Conservation (phyloP, 1,140 invertebrate genomes). For the Agraylea sexmaculata region DNA sequence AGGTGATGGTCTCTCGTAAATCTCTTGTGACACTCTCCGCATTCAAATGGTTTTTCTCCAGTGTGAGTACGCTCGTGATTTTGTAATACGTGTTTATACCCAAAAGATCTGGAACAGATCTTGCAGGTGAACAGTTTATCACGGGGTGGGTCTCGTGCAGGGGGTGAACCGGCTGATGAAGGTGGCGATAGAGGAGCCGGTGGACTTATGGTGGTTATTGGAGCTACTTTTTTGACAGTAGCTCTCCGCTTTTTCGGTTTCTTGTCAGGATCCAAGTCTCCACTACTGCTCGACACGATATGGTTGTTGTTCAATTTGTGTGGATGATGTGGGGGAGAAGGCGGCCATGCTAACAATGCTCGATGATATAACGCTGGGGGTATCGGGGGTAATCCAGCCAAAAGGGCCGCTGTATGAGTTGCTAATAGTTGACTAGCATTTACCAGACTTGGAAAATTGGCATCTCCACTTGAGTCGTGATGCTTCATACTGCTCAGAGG, state of each 20-base stretch:
- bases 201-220: conserved; percentile 28
- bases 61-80: conserved; percentile 96
- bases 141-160: conserved; percentile 41
- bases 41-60: conserved; percentile 93
- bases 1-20: conserved; percentile 94
- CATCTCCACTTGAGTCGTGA: conserved; percentile 18
- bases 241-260: conserved; percentile 24
- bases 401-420: conserved; percentile 34
- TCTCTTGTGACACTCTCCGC: conserved; percentile 83
- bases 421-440: conserved; percentile 34
- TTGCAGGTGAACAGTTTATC: conserved; percentile 81
- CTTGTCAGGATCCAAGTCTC: conserved; percentile 12
- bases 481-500: conserved; percentile 37
- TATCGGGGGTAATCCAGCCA: conserved; percentile 35
- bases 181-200: conserved; percentile 34
- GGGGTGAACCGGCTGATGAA: conserved; percentile 34
- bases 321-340: conserved; percentile 8
- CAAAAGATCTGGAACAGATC: conserved; percentile 77
- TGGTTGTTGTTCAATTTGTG: conserved; percentile 20
- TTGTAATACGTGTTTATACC: conserved; percentile 89
- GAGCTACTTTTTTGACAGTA: conserved; percentile 10
- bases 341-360: conserved; percentile 28
- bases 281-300: conserved; percentile 15
- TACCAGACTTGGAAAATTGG: conserved; percentile 30
- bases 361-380: conserved; percentile 37